Evolutionary conservation across 2,797 vertebrate genomes (phyloP).

Genomic region (Pipistrellus nathusii): DNA sequence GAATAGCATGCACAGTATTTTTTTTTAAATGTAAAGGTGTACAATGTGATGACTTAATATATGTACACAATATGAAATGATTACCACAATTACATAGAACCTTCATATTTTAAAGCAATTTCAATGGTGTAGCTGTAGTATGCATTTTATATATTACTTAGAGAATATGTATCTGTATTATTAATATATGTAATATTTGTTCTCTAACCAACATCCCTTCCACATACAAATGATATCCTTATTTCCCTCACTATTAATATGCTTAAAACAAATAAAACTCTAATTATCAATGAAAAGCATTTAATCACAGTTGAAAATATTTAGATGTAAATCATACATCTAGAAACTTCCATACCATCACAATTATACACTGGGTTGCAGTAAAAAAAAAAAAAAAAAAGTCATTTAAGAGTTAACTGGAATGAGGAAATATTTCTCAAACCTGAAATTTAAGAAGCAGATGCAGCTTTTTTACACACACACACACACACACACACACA

Average conservation of each 20-base stretch:
- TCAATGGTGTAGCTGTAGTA: background rate
- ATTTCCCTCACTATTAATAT: background rate
- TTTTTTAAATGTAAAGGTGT: background rate
- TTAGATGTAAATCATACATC: background rate
- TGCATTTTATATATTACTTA: background rate
- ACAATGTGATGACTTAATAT: background rate
- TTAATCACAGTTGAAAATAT: background rate
- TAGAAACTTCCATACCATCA: background rate
- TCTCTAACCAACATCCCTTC: slow-evolving; percentile 4
- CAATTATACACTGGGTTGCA: background rate
- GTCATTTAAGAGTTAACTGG: too few relatives aligned
- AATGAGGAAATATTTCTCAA: slow-evolving; percentile 21
- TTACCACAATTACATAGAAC: too few relatives aligned
- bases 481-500: background rate
- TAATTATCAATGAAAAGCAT: background rate
- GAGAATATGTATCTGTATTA: background rate
- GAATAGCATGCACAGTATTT: background rate
- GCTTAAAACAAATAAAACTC: background rate
- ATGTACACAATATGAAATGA: background rate
- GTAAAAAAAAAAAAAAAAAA: too few relatives aligned
- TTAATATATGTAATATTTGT: background rate
- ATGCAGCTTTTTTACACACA: background rate
- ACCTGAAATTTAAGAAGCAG: background rate
- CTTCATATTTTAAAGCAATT: slow-evolving; percentile 33
- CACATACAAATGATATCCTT: background rate